phyloP scores from a whole-genome alignment of 2,888 invertebrate genomes.

The Criorhina ranunculi region DNA sequence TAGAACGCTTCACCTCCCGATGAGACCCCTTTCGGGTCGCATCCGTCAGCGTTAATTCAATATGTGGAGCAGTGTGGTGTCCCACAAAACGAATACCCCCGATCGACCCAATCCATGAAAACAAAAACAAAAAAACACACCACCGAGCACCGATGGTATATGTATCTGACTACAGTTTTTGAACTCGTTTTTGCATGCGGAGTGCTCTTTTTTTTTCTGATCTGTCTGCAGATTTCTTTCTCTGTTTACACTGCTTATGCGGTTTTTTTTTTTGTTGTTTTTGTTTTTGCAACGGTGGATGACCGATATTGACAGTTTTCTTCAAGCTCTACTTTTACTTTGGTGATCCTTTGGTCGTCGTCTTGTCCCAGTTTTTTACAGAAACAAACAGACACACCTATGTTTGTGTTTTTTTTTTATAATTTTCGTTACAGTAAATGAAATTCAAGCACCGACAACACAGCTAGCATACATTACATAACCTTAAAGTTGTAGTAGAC shows the following conservation, averaged over 20 bases:
- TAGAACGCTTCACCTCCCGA: slow-evolving; percentile 9
- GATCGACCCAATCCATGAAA: slow-evolving; percentile 47
- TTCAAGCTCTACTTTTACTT: slow-evolving; percentile 57
- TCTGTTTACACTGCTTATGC: slow-evolving; percentile 18
- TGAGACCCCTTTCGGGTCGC: slow-evolving; percentile 16
- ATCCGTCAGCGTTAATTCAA: slow-evolving; percentile 51
- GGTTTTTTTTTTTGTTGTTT: slow-evolving; percentile 1
- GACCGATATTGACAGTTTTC: slow-evolving; percentile 64
- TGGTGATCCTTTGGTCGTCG: slow-evolving; percentile 50
- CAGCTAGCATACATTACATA: slow-evolving; percentile 56
- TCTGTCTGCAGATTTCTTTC: slow-evolving; percentile 63
- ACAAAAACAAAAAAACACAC: neutral
- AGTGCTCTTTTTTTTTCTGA: slow-evolving; percentile 51
- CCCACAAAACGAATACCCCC: slow-evolving; percentile 51
- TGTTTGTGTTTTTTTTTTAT: slow-evolving; percentile 15
- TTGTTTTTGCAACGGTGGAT: slow-evolving; percentile 50
- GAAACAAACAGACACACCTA: slow-evolving; percentile 15
- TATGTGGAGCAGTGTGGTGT: slow-evolving; percentile 60
- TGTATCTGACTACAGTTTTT: slow-evolving; percentile 22
- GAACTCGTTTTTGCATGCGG: slow-evolving; percentile 60
- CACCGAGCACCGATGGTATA: slow-evolving; percentile 12
- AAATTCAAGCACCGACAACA: slow-evolving; percentile 55
- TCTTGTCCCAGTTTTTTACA: slow-evolving; percentile 19
- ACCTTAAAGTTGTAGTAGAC: slow-evolving; percentile 50
- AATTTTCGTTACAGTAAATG: slow-evolving; percentile 67